Percentiles rank a stretch among this genome's conserved stretches.
These are phyloP conservation scores for Ictalurus furcatus DNA, from an alignment of 2,113 vertebrate genomes.

Conservation along the genomic window DNA sequence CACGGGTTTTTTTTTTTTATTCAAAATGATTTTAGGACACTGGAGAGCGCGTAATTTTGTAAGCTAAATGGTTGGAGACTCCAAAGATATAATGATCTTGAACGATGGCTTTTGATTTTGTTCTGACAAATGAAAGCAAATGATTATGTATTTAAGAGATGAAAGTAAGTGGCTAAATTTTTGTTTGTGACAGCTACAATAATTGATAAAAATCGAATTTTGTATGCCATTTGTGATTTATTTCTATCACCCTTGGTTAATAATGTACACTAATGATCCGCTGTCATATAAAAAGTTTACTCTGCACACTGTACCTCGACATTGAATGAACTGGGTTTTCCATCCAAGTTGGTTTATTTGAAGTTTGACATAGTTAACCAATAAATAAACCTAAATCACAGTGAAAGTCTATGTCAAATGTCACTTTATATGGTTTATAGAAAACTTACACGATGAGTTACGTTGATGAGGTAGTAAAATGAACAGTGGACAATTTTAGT, in stretches of 20 bases:
- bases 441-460: neutral
- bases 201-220: neutral
- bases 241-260: neutral
- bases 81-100: neutral
- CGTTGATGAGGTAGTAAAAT: neutral
- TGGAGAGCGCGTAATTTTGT: neutral
- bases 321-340: neutral
- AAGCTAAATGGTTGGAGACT: neutral
- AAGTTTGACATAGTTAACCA: constrained; percentile 1
- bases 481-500: neutral
- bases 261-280: neutral
- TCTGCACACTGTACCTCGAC: constrained; percentile 12
- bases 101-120: neutral
- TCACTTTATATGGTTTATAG: neutral
- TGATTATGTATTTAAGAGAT: neutral
- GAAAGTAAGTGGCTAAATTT: constrained; percentile 6
- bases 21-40: neutral
- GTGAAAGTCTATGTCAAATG: neutral
- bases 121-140: constrained; percentile 6
- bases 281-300: neutral
- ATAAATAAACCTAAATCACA: neutral
- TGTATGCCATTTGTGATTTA: neutral
- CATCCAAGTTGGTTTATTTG: neutral
- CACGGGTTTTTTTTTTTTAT: neutral
- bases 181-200: neutral